Evolutionary conservation across 2,797 vertebrate genomes (phyloP), one percentile per base, ranked within the genome.

Genomic region (Menidia menidia): DNA sequence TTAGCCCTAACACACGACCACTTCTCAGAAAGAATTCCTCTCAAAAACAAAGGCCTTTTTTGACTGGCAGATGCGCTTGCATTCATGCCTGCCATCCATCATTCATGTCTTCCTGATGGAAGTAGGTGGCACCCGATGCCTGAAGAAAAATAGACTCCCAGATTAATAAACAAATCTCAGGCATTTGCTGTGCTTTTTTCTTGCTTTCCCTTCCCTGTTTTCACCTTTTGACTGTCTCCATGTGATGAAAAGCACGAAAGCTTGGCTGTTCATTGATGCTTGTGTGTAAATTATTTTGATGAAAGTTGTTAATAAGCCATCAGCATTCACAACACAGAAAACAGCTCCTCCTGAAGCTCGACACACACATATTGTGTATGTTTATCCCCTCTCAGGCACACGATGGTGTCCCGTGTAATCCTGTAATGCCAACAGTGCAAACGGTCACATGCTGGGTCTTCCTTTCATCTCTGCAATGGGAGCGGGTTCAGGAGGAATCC

Each of bases 381-480:
- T 75, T 76, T 75, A 85, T 58, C 60, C 39, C 19, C 47, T 32
- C 56, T 30, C 55, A 57, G 33, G 47, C 62, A 58, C 57, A 74
- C 62, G 39, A 12, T 50, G 35, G 69, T 51, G 59, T 81, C 64
- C 83, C 83, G 77, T 52, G 71, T 78, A 88, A 90, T 91, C 86
- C 86, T 84, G 78, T 81, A 85, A 87, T 75, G 75, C 83, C 77
- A 79, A 83, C 81, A 82, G 72, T 71, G 80, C 73, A 87, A 84
- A 91, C 87, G 85, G 85, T 88, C 82, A 84, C 82, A 87, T 89
- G 79, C 73, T 18, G 52, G 60, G 73, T 84, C 71, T 77, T 85
- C 82, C 88, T 89, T 89, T 90, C 83, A 90, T 90, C 82, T 80
- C 73, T 80, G 57, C 55, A 64, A 73, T 61, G 52, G 74, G 65